Base-by-base conservation (phyloP, 2,888 invertebrate genomes). In the Dinocampus coccinellae region DNA sequence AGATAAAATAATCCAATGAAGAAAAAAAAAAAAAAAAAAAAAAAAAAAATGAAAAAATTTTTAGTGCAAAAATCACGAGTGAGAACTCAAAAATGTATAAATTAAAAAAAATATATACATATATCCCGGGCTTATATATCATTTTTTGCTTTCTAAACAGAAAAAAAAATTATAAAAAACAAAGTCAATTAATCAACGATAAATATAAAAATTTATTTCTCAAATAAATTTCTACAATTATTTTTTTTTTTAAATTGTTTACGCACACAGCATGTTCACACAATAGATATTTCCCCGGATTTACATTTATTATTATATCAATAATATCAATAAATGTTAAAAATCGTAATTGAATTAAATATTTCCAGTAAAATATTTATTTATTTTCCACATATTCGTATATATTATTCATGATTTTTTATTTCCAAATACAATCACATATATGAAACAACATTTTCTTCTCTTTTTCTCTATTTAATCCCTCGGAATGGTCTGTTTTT, bases 41-140 rank as follows among this genome's bases (percentile, higher is more conserved):
- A 67, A 39, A 11, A 36, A 53, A 47, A 4, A 29, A 29, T 29
- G 3, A 4, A 29, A 4, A 4, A 29, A 57, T 26, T 7, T 9
- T 26, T 57, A 26, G 24, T 57, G 26, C 57, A 57, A 57, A 24
- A 57, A n/a, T 57, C 57, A 57, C 57, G 57, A 57, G 57, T 57
- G 57, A 57, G n/a, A 24, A 26, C 29, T 57, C 24, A 57, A 57
- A 26, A 11, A 57, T 29, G 57, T 26, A 47, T 47, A 20, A 16
- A 7, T 20, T 47, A n/a, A 47, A 16, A 47, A 10, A 39, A 47
- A 47, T 16, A 16, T 57, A n/a, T n/a, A n/a, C n/a, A n/a, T n/a
- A n/a, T n/a, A n/a, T n/a, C n/a, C 29, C 57, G 57, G 57, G 29
- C 57, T 57, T 57, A 26, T 57, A 26, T 29, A 24, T 26, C 13